These are phyloP conservation scores for Cyclophora punctaria DNA, from an alignment of 2,888 invertebrate species.

Conservation along the genomic window DNA sequence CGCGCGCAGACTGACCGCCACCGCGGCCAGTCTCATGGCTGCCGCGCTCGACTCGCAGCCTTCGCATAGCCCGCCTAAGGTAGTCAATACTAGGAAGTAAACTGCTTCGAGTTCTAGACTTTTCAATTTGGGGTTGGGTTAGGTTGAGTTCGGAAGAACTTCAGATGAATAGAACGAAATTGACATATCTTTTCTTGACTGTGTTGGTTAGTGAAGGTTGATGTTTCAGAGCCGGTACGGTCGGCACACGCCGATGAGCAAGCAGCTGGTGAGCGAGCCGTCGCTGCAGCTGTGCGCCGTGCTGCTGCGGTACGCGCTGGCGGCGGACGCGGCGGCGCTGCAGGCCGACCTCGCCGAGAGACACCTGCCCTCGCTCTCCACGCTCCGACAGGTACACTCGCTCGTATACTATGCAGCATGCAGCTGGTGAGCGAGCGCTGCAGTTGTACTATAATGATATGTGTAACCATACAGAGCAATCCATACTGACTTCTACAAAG, in stretches of 20 bases:
- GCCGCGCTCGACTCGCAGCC: slow-evolving; percentile 92
- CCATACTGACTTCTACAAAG: too few species aligned
- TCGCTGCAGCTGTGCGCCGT: slow-evolving; percentile 95
- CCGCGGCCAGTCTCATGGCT: slow-evolving; percentile 96
- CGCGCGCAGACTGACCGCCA: slow-evolving; percentile 87
- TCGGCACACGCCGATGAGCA: slow-evolving; percentile 89
- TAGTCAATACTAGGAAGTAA: slow-evolving; percentile 27
- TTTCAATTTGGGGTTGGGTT: too few species aligned
- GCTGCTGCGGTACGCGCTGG: slow-evolving; percentile 87
- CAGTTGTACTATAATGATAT: too few species aligned
- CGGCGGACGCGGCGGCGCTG: slow-evolving; percentile 83
- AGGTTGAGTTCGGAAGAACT: too few species aligned
- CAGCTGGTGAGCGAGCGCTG: too few species aligned
- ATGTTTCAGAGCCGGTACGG: slow-evolving; percentile 88
- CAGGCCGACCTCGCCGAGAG: slow-evolving; percentile 89
- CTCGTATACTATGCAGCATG: too few species aligned
- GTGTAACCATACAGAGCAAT: too few species aligned
- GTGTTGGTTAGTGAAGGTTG: not conserved
- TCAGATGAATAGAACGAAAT: too few species aligned
- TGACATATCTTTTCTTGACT: not conserved
- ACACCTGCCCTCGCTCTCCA: slow-evolving; percentile 90
- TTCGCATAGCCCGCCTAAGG: slow-evolving; percentile 86
- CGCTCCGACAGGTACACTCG: slow-evolving; percentile 81
- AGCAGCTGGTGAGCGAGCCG: slow-evolving; percentile 95
- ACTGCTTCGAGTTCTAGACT: too few species aligned